Evolutionary conservation across 35 echinoderm and acorn worm genomes (phyloP), one percentile per base, ranked within the genome.

Genomic region (Apostichopus parvimensis): DNA sequence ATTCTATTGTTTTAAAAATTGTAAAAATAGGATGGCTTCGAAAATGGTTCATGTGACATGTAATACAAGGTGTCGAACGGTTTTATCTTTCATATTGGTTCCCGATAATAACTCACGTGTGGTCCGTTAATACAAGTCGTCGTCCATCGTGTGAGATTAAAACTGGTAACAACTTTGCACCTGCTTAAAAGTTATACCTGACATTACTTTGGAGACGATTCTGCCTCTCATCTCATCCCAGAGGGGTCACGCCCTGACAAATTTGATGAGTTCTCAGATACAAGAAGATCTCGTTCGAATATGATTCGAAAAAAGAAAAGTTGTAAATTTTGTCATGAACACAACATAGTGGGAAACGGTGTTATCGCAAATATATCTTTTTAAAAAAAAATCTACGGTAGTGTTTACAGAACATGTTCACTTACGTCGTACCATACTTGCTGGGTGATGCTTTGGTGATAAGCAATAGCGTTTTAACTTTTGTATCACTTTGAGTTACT

Each of bases 101-200:
- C 8, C 7, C 12, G 12, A 58, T 58, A 84, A 84, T 58, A 60
- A 59, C 81, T 60, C 81, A 59, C 81, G 81, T 84, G 81, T 84
- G 81, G 81, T 84, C 34, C 81, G 81, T 15, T 17, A 55, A 84
- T 56, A 84, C 81, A 56, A 58, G 10, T 84, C 81, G 54, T 59
- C 13, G 20, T n/a, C 81, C 15, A 84, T 84, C 57, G 15, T 17
- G 21, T 52, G 57, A 59, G 81, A 84, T 84, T 84, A 84, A 84
- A 4, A 55, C 20, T 84, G 56, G 81, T 84, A 84, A 84, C 81
- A 84, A 60, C 58, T 84, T 84, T 58, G 81, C 81, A 84, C 81
- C 81, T 84, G 81, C 81, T 58, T n/a, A 84, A 6, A 84, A 55
- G 57, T 22, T 14, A 84, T 14, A 84, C 81, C 58, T 24, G 81